Evolutionary conservation across 1,140 invertebrate species (phyloP).

Genomic region (Orchestia grillus): DNA sequence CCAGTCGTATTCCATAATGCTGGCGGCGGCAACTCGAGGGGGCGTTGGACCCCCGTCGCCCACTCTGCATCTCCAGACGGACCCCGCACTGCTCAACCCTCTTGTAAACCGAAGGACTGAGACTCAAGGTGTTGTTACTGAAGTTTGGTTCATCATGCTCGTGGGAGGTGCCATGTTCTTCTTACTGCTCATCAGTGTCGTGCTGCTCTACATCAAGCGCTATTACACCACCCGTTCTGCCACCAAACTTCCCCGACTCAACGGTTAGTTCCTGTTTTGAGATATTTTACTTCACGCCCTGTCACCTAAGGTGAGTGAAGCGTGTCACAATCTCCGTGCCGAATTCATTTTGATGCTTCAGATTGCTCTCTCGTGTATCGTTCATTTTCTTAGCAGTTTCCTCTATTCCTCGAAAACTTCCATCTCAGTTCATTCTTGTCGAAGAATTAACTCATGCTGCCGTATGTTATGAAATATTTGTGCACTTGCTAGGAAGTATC

Average conservation of each 20-base stretch:
- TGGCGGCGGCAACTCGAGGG: conserved; percentile 61
- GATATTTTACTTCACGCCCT: neutral
- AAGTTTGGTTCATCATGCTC: conserved; percentile 67
- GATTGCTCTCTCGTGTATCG: neutral
- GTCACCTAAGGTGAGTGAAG: neutral
- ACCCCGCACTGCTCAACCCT: conserved; percentile 65
- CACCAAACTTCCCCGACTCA: conserved; percentile 62
- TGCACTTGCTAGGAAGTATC: neutral
- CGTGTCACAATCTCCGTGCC: neutral
- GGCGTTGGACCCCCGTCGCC: conserved; percentile 64
- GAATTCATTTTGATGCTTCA: neutral
- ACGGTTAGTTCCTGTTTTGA: conserved; percentile 60
- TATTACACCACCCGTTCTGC: conserved; percentile 62
- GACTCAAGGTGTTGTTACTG: conserved; percentile 65
- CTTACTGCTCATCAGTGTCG: conserved; percentile 63
- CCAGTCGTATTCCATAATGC: conserved; percentile 64
- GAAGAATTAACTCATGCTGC: neutral
- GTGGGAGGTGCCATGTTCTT: conserved; percentile 68
- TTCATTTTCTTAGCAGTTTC: neutral
- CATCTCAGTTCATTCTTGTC: neutral
- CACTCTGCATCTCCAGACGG: conserved; percentile 65
- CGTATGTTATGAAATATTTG: neutral
- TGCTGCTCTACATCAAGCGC: conserved; percentile 66
- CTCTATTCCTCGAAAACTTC: neutral
- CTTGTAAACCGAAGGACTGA: conserved; percentile 65